These are phyloP conservation scores for Enteromius anoplus DNA, from an alignment of 2,797 vertebrate species.

Conservation along the genomic window DNA sequence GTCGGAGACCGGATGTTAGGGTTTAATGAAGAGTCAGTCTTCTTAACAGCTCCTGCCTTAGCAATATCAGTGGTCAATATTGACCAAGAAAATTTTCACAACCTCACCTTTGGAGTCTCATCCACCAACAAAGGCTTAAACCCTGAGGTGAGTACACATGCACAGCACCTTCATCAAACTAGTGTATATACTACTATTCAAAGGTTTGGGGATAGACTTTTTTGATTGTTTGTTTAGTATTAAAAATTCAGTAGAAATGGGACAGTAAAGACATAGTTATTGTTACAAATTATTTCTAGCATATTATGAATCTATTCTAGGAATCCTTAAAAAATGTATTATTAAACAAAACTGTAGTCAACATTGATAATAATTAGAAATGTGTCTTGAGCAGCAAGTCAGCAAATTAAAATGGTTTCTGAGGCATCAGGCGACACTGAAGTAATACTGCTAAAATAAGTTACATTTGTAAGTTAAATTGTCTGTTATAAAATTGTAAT, in stretches of 20 bases:
- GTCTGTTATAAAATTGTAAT: neutral
- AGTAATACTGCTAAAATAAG: neutral
- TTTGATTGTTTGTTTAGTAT: neutral
- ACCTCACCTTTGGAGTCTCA: slow-evolving; percentile 81
- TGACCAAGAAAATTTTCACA: slow-evolving; percentile 70
- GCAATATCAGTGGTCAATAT: slow-evolving; percentile 78
- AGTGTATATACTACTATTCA: neutral
- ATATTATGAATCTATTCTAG: too few species aligned
- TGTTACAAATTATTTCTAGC: neutral
- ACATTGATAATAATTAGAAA: neutral
- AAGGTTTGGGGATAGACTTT: neutral
- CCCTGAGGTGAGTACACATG: slow-evolving; percentile 76
- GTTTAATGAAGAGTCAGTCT: slow-evolving; percentile 67
- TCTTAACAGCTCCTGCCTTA: slow-evolving; percentile 70
- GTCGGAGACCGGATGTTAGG: slow-evolving; percentile 80
- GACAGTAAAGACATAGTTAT: neutral
- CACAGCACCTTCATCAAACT: neutral
- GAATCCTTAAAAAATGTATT: neutral
- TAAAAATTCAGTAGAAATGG: neutral
- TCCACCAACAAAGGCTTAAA: slow-evolving; percentile 66
- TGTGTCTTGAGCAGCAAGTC: neutral
- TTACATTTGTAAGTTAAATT: neutral
- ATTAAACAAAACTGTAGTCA: neutral
- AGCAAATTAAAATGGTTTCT: neutral
- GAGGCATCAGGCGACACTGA: too few species aligned